Evolutionary conservation across 2,797 vertebrate species (phyloP).

Genomic region (Rachycentron canadum): DNA sequence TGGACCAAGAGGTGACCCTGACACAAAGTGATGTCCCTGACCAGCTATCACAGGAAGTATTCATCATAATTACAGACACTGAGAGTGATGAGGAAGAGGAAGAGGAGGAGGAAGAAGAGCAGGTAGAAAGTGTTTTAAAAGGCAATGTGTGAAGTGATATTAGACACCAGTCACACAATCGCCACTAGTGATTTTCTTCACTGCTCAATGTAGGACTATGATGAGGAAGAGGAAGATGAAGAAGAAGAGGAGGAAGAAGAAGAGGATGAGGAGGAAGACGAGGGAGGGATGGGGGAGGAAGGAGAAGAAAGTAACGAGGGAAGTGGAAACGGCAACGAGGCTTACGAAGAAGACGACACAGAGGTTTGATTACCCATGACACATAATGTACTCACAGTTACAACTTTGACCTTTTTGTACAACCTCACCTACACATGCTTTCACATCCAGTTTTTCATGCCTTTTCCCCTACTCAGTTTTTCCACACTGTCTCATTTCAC

Average conservation of each 20-base stretch:
- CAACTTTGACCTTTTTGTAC: constrained; percentile 12
- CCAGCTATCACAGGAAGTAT: constrained; percentile 90
- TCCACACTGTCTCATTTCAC: constrained; percentile 50
- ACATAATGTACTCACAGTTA: neutral
- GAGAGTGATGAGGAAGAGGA: constrained; percentile 95
- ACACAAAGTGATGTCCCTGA: constrained; percentile 86
- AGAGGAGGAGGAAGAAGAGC: constrained; percentile 90
- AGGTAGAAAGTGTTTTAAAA: constrained; percentile 52
- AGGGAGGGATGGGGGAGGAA: constrained; percentile 93
- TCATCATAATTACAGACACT: constrained; percentile 95
- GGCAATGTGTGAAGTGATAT: neutral
- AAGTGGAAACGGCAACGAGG: constrained; percentile 94
- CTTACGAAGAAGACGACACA: constrained; percentile 92
- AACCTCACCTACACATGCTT: constrained; percentile 1
- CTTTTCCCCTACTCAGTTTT: constrained; percentile 58
- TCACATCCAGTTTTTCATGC: constrained; percentile 10
- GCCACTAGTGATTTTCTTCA: neutral
- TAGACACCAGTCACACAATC: neutral
- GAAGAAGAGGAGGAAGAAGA: constrained; percentile 93
- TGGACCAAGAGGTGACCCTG: constrained; percentile 86
- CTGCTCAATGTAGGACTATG: constrained; percentile 89
- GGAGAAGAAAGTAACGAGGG: constrained; percentile 96
- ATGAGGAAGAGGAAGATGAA: constrained; percentile 87
- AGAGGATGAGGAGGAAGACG: constrained; percentile 93
- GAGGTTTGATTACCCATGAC: constrained; percentile 84